Base-by-base conservation (phyloP, 2,888 invertebrate genomes). In the Heliconius hortense region DNA sequence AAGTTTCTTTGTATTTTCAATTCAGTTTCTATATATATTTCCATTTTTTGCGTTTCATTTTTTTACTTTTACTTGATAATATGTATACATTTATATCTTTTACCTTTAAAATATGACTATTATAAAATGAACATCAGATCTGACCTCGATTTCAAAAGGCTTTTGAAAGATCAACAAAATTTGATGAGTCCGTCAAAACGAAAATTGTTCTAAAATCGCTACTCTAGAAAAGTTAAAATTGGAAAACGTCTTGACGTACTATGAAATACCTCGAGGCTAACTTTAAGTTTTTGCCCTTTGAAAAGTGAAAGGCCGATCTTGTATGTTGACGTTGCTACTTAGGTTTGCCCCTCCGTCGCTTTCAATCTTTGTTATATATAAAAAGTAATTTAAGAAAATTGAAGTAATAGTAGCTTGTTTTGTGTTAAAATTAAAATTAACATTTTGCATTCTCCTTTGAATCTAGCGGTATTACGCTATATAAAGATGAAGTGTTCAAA, bases 141-240 rank as follows among this genome's bases (percentile, higher is more conserved):
- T 39, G 21, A 39, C 63, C 39, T 48, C 63, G 64, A 53, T 72
- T 73, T 78, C 56, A 70, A 74, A 74, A 74, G 70, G 82, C 82
- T 85, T 88, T 87, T 84, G 83, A 83, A 88, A 90, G 85, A 87
- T 86, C 86, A 88, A 89, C 87, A 88, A 86, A 82, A 88, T 88
- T 89, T 88, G 86, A 88, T 87, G 86, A 89, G 86, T 84, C 86
- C 85, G 85, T 88, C 89, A 89, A 91, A 89, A 89, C 82, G 81
- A 75, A 83, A 87, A 85, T 90, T 90, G 90, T 90, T 90, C 87
- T 84, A 83, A 90, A 92, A 92, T 91, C 88, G 87, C 87, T 76
- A 85, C 85, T 86, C 86, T 86, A 86, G 83, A 82, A 86, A 92
- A 92, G 90, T 91, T 92, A 88, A 92, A 92, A 93, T 93, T 92